Evolutionary conservation across 2,797 vertebrate species (phyloP), one percentile per base, ranked within the genome.

Genomic region (Hipposideros larvatus): DNA sequence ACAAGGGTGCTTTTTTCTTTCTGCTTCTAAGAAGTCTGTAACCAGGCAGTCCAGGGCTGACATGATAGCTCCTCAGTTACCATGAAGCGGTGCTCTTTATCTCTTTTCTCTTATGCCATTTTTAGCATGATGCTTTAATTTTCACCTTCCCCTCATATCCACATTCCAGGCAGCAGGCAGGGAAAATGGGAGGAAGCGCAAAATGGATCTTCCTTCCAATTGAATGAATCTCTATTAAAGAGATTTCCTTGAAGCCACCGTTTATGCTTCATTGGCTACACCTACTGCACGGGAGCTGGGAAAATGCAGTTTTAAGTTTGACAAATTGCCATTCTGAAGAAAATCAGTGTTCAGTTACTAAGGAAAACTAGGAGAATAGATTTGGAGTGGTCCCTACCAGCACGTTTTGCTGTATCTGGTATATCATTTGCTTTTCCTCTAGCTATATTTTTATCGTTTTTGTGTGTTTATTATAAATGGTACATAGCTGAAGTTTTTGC

Each of bases 261-360:
- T 89, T 94, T 61, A 89, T 96, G 86, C 74, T 89, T 96, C 96
- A 93, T 84, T 94, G 89, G 78, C n/a, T 92, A 91, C n/a, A 96
- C 43, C 86, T 89, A 68, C 85, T 68, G 26, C 59, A 90, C 88
- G 53, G 41, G 65, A 95, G 66, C 88, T 5, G 31, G 78, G 83
- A 68, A 97, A 97, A 95, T 83, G 48, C 24, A 84, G 53, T 86
- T 94, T 89, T 95, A 96, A 83, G 28, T 96, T 61, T 92, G 96
- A 97, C 91, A 95, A 95, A 97, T 89, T 89, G 82, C 96, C 79
- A 34, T 92, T 92, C 26, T 57, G 92, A 96, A 96, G 63, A 90
- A 94, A 95, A 94, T 63, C 78, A 75, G 82, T 90, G 55, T 83
- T 97, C 48, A 70, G 63, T 86, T 94, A 70, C 88, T 94, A 95